phyloP scores from a whole-genome alignment of 2,113 vertebrate species.

The Parotia lawesii region DNA sequence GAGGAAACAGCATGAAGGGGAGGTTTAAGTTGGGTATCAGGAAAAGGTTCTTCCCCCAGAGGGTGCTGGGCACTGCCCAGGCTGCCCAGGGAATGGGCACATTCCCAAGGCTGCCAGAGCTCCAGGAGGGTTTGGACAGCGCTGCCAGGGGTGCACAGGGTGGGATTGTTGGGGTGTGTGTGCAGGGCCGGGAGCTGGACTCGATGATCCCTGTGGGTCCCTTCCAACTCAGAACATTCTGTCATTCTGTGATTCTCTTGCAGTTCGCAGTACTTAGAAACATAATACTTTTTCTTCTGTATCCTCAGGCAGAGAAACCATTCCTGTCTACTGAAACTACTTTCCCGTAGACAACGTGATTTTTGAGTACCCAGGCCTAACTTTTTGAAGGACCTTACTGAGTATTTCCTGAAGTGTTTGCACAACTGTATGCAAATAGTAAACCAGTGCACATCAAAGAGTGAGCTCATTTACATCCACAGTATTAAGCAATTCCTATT shows the following conservation, averaged over 20 bases:
- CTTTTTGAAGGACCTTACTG: not conserved
- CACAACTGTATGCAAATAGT: not conserved
- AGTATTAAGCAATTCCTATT: not conserved
- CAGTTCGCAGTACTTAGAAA: not conserved
- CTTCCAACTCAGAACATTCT: not conserved
- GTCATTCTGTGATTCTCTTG: not conserved
- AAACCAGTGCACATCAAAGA: not conserved
- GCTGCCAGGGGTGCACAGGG: rapidly evolving
- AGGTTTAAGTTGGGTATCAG: rapidly evolving
- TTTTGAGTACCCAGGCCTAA: not conserved
- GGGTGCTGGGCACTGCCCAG: not conserved
- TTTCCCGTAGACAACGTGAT: not conserved
- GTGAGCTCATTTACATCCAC: not conserved
- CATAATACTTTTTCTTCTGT: not conserved
- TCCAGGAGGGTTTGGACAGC: rapidly evolving
- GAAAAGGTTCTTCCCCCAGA: not conserved
- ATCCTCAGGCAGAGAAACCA: not conserved
- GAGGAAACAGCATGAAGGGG: not conserved
- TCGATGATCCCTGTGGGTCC: rapidly evolving
- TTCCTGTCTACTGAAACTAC: not conserved
- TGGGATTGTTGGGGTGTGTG: not conserved
- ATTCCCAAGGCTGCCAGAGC: rapidly evolving
- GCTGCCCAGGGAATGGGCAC: not conserved
- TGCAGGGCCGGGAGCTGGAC: not conserved
- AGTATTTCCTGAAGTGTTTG: not conserved